phyloP scores from a whole-genome alignment of 2,888 invertebrate species.

The Mylabris sibirica region DNA sequence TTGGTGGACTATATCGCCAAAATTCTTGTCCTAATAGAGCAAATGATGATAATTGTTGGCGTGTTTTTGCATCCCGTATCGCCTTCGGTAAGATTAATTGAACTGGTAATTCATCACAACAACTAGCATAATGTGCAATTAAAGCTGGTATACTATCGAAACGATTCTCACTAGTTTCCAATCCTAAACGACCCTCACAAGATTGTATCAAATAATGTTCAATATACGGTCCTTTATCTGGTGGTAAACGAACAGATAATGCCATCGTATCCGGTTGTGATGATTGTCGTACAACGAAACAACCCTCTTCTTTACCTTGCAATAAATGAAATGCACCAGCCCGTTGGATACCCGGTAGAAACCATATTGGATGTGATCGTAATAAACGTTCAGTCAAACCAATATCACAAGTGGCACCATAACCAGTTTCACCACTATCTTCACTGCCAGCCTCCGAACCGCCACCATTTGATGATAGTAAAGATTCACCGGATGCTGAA shows the following conservation, averaged over 20 bases:
- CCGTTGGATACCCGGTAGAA: slow-evolving; percentile 90
- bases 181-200: slow-evolving; percentile 77
- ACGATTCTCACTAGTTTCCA: slow-evolving; percentile 93
- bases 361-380: slow-evolving; percentile 95
- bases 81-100: slow-evolving; percentile 86
- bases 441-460: slow-evolving; percentile 66
- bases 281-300: slow-evolving; percentile 94
- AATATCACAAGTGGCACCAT: slow-evolving; percentile 83
- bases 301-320: slow-evolving; percentile 92
- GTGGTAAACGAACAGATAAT: slow-evolving; percentile 87
- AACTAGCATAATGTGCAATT: slow-evolving; percentile 92
- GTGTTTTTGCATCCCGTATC: slow-evolving; percentile 85
- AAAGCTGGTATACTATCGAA: slow-evolving; percentile 93
- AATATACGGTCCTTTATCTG: slow-evolving; percentile 88
- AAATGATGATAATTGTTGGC: slow-evolving; percentile 88
- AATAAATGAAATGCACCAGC: slow-evolving; percentile 93
- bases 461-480: slow-evolving; percentile 71
- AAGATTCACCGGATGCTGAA: slow-evolving; percentile 67
- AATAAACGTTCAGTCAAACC: slow-evolving; percentile 86
- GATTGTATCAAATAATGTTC: slow-evolving; percentile 97
- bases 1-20: slow-evolving; percentile 68
- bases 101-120: slow-evolving; percentile 93
- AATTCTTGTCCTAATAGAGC: slow-evolving; percentile 90
- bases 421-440: slow-evolving; percentile 63
- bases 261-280: slow-evolving; percentile 95